Base-by-base conservation (phyloP, 1,140 invertebrate species). In the Fopius arisanus region DNA sequence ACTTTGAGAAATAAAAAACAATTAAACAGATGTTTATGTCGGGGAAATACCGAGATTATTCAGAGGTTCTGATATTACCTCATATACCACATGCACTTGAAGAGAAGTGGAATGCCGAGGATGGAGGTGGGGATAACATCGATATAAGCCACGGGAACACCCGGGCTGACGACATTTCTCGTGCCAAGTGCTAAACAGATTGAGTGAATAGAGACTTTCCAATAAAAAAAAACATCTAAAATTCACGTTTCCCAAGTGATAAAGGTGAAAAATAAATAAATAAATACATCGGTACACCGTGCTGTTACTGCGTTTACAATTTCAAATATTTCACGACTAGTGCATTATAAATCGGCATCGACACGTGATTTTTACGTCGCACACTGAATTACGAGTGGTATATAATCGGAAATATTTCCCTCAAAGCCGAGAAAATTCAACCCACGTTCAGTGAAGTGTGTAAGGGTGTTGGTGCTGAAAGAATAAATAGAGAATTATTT, bases 371-470 rank as follows among this genome's bases (percentile, higher is more conserved):
- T 68, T 16, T n/a, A 5, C 14, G 43, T 5, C 12, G 33, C 33
- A 10, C 33, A 37, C 33, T 2, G 19, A 72, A 7, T 21, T 41
- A 21, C 23, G 70, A 23, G 54, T 37, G 16, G 3, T 66, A 37
- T 48, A n/a, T n/a, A n/a, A n/a, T n/a, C 14, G 14, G 43, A 1
- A 48, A 19, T 6, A 19, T n/a, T n/a, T 48, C 16, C n/a, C 16
- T 1, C 7, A 41, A 67, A 31, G 40, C 28, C 48, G 37, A 43
- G 19, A 76, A 76, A 76, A 76, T 76, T 76, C 65, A 41, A 77
- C 76, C 74, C 14, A 81, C 79, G 31, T 80, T 81, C 67, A 81
- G 80, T 77, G 78, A 82, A 77, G 77, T 80, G 77, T 81, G 79
- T 63, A 78, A 72, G 48, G 26, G 74, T 77, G 63, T 29, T 63